Conservation (phyloP, 2,797 vertebrate species). For the Amazonetta brasiliensis region DNA sequence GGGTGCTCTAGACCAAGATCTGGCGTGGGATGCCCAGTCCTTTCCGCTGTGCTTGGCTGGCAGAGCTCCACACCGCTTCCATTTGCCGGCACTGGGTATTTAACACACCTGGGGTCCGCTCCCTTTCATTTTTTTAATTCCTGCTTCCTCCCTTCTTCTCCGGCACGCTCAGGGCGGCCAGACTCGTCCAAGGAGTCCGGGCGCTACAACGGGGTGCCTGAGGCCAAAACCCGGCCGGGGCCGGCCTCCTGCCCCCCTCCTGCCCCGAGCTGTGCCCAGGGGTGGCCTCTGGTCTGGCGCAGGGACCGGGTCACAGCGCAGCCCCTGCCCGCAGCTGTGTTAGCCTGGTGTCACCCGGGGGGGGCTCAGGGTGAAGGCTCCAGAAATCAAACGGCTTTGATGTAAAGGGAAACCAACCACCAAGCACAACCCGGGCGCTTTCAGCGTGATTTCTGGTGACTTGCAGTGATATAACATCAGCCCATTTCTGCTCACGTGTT, state of each 20-base stretch:
- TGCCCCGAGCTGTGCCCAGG: neutral
- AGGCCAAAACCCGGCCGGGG: neutral
- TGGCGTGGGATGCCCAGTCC: neutral
- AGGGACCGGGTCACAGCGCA: neutral
- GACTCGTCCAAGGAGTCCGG: neutral
- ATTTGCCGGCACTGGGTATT: neutral
- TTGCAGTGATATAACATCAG: neutral
- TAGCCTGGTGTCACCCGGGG: neutral
- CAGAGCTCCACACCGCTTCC: neutral
- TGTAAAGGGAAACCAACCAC: neutral
- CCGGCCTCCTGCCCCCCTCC: neutral
- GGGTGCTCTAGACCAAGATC: neutral
- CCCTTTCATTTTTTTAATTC: neutral
- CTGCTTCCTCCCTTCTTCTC: neutral
- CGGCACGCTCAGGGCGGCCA: neutral
- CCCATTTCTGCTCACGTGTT: neutral
- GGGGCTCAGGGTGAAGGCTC: neutral
- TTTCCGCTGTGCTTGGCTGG: neutral
- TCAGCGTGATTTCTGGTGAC: neutral
- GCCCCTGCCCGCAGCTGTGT: neutral
- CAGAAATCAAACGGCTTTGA: neutral
- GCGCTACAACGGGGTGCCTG: neutral
- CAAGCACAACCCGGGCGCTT: neutral
- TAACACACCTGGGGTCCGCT: neutral
- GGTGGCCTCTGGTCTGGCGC: neutral